Evolutionary conservation across 2,113 vertebrate genomes (phyloP).

Genomic region (Pseudonaja textilis): DNA sequence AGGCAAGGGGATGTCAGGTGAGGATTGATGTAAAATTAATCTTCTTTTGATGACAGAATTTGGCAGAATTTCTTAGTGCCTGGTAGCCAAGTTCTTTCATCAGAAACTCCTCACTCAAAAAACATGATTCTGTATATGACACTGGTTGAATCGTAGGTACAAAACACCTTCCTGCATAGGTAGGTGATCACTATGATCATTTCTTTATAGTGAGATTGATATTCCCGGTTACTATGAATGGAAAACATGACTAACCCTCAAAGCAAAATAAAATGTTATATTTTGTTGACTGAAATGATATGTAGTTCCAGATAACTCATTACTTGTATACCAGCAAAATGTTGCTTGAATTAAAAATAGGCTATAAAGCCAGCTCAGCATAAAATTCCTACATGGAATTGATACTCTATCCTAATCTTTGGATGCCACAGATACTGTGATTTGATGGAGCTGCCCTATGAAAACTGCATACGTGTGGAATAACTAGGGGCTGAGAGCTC

Average conservation of each 20-base stretch:
- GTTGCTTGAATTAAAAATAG: neutral
- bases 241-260: neutral
- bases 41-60: slow-evolving; percentile 28
- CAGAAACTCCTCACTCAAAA: neutral
- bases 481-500: neutral
- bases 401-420: neutral
- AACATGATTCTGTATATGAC: neutral
- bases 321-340: neutral
- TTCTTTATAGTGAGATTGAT: neutral
- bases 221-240: neutral
- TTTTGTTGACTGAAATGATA: neutral
- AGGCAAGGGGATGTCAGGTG: slow-evolving; percentile 42
- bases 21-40: slow-evolving; percentile 50
- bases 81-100: slow-evolving; percentile 12
- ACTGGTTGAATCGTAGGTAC: slow-evolving; percentile 6
- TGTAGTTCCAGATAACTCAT: neutral
- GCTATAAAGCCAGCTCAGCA: neutral
- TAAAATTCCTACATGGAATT: neutral
- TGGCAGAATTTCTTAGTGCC: slow-evolving; percentile 42
- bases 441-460: neutral
- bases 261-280: neutral
- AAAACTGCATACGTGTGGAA: neutral
- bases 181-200: neutral
- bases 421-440: neutral
- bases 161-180: neutral